A percentile compares a stretch with the other conserved stretches of the same genome.
Conservation (phyloP, 2,113 vertebrate genomes). For the Chaetura pelagica region DNA sequence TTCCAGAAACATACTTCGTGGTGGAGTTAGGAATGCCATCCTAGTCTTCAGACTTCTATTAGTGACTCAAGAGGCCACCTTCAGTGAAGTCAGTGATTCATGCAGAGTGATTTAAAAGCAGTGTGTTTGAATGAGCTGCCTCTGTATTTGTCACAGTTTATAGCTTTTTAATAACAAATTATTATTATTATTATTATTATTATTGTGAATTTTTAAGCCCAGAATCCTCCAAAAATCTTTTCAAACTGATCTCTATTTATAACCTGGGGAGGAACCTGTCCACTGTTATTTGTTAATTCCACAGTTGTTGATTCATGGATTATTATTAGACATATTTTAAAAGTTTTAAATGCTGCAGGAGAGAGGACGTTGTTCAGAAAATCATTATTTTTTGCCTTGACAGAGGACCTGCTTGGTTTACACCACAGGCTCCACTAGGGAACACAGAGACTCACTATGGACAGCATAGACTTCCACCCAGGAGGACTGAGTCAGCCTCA, state of each 20-base stretch:
- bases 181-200: slow-evolving; percentile 16
- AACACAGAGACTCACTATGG: neutral
- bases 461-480: neutral
- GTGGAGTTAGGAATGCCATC: slow-evolving; percentile 43
- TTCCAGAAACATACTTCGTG: slow-evolving; percentile 39
- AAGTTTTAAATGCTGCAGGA: neutral
- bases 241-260: slow-evolving; percentile 26
- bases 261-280: slow-evolving; percentile 37
- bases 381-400: neutral
- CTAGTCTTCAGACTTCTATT: slow-evolving; percentile 12
- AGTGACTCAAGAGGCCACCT: slow-evolving; percentile 46
- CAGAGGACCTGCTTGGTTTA: neutral
- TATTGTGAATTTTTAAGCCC: slow-evolving; percentile 10
- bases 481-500: neutral
- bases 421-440: fast-evolving
- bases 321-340: neutral
- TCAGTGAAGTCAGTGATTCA: slow-evolving; percentile 56
- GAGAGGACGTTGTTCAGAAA: neutral
- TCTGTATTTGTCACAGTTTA: slow-evolving; percentile 50
- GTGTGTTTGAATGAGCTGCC: slow-evolving; percentile 45
- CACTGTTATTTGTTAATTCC: neutral
- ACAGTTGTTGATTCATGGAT: neutral
- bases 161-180: slow-evolving; percentile 45
- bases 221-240: slow-evolving; percentile 1
- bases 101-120: slow-evolving; percentile 24